These are phyloP conservation scores for Serilophus lunatus DNA, from an alignment of 2,113 vertebrate genomes.

Conservation along the genomic window DNA sequence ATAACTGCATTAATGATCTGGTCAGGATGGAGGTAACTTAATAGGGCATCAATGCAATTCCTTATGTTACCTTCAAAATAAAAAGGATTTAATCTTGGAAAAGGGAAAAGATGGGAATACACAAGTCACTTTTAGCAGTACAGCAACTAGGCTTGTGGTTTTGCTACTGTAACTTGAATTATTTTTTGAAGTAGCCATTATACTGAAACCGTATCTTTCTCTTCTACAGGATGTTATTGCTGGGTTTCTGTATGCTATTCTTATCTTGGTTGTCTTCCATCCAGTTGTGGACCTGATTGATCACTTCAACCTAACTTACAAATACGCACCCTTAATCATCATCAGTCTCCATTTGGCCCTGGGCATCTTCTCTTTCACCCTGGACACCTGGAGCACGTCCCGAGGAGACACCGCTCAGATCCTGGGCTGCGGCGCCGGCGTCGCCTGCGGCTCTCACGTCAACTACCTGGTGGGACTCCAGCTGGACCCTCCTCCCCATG, in stretches of 20 bases:
- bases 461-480: conserved; percentile 78
- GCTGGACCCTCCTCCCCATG: conserved; percentile 73
- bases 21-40: not conserved
- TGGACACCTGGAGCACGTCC: conserved; percentile 97
- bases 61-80: not conserved
- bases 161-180: not conserved
- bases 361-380: conserved; percentile 92
- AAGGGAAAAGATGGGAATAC: not conserved
- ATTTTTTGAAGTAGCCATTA: not conserved
- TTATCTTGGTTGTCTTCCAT: conserved; percentile 87
- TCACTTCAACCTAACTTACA: conserved; percentile 84
- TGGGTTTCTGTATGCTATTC: conserved; percentile 86
- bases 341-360: conserved; percentile 85
- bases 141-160: not conserved
- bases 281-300: conserved; percentile 87
- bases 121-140: not conserved
- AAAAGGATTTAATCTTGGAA: not conserved
- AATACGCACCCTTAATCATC: conserved; percentile 85
- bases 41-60: not conserved
- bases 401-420: conserved; percentile 95
- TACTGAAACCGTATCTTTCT: not conserved
- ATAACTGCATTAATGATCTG: not conserved
- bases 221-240: conserved; percentile 87
- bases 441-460: conserved; percentile 87
- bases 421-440: conserved; percentile 89